These are phyloP conservation scores for Otus sunia DNA, from an alignment of 2,113 vertebrate species.

Conservation along the genomic window DNA sequence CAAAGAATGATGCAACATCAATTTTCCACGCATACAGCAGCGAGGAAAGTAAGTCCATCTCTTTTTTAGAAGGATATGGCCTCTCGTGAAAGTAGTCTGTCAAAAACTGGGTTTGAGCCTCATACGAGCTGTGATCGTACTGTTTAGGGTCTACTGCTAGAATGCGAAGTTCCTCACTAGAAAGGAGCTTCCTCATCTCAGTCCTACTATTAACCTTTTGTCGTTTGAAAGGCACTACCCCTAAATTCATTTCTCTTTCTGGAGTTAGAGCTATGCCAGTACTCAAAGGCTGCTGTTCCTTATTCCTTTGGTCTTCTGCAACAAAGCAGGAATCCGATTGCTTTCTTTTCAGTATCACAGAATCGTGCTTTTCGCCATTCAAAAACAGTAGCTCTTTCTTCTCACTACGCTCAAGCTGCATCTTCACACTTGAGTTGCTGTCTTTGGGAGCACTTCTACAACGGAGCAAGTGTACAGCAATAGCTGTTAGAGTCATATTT, in stretches of 20 bases:
- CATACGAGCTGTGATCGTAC: slow-evolving; percentile 72
- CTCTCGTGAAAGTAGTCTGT: slow-evolving; percentile 88
- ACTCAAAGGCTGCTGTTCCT: slow-evolving; percentile 14
- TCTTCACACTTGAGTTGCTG: slow-evolving; percentile 64
- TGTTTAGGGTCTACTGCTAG: slow-evolving; percentile 81
- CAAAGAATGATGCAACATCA: slow-evolving; percentile 85
- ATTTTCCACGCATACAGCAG: slow-evolving; percentile 81
- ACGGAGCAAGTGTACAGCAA: slow-evolving; percentile 89
- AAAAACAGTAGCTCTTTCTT: slow-evolving; percentile 59
- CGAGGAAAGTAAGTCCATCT: slow-evolving; percentile 82
- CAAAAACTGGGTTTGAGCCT: slow-evolving; percentile 87
- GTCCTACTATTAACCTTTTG: slow-evolving; percentile 73
- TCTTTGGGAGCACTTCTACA: slow-evolving; percentile 90
- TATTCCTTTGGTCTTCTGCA: slow-evolving; percentile 55
- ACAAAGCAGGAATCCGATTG: slow-evolving; percentile 32
- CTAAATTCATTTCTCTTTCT: slow-evolving; percentile 18
- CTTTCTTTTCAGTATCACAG: slow-evolving; percentile 65
- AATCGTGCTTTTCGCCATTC: slow-evolving; percentile 62
- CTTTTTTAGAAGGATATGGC: slow-evolving; percentile 86
- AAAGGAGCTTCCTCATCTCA: slow-evolving; percentile 16
- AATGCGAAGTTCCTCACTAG: slow-evolving; percentile 62
- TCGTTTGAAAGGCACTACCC: slow-evolving; percentile 75
- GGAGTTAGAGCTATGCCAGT: background rate
- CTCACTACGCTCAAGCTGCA: slow-evolving; percentile 40
- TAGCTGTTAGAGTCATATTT: slow-evolving; percentile 90